Evolutionary conservation across 1,140 invertebrate species (phyloP).

Genomic region (Diprion similis): DNA sequence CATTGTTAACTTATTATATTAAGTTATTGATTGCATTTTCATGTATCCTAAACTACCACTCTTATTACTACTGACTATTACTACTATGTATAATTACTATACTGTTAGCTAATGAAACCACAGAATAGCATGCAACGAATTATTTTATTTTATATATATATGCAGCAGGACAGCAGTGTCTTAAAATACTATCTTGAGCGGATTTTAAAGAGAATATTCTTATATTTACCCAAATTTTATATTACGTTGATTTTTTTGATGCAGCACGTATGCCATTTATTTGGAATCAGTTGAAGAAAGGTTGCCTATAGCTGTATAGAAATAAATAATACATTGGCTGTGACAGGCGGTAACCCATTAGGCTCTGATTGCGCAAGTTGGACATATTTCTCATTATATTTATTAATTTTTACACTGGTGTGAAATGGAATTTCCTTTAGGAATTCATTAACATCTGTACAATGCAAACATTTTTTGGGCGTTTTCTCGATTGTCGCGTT

Average conservation of each 20-base stretch:
- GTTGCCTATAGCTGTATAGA: not conserved
- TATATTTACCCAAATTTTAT: not conserved
- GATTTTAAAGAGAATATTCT: not conserved
- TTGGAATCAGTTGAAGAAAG: not conserved
- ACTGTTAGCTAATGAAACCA: constrained; percentile 5
- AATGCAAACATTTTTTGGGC: no score
- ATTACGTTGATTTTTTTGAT: not conserved
- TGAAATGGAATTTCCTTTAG: no score
- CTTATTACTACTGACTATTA: not conserved
- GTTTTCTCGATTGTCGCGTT: no score
- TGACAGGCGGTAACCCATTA: constrained; percentile 4
- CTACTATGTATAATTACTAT: not conserved
- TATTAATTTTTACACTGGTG: no score
- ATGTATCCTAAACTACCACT: not conserved
- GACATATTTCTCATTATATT: not conserved
- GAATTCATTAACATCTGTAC: no score
- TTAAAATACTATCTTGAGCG: not conserved
- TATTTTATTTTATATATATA: not conserved
- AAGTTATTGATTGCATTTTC: not conserved
- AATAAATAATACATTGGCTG: constrained; percentile 2
- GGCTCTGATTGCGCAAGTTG: not conserved
- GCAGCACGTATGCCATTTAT: no score
- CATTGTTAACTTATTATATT: constrained; percentile 11
- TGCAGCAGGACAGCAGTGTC: not conserved
- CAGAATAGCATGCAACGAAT: constrained; percentile 10